Base-by-base conservation (phyloP, 2,888 invertebrate species). In the Oxyteleia sp. region DNA sequence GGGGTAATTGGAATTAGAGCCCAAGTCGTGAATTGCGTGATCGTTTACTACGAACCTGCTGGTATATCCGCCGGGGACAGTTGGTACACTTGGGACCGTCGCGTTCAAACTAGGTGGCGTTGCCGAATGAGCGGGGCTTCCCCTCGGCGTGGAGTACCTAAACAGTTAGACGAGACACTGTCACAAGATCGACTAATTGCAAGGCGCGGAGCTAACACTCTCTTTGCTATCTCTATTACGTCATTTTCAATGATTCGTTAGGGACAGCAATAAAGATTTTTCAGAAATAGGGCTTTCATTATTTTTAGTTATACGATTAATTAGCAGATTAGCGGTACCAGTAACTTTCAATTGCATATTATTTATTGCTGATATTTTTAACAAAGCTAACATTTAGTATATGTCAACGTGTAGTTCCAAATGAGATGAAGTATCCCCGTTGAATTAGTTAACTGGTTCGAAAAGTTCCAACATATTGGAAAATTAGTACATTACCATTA, bases 51-150 rank as follows among this genome's bases (percentile, higher is more conserved):
- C 93, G 92, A 93, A 93, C 93, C 96, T 95, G 94, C 96, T 97
- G 91, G 96, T 96, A 93, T 97, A 96, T 93, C 95, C 94, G 93
- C 93, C 94, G 90, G 94, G 91, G 72, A 88, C 89, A 72, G 88
- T 82, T 49, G 87, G 86, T 59, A 78, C 72, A 53, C 89, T 85
- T 29, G 88, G 87, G 66, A 87, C 82, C 57, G 89, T 71, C 32
- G 84, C 45, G 35, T 71, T 82, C 64, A 68, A 64, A 20, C 18
- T 76, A 32, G 82, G 75, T 45, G 89, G 85, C 76, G 90, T 86
- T 71, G 90, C 90, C 66, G 92, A 90, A 64, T 91, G 92, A 80
- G 92, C 92, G 83, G 93, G 93, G 88, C 93, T 93, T 87, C 92
- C 91, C 82, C 93, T 91, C 80, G 93, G 91, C 79, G 93, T 91